Evolutionary conservation across 2,113 vertebrate species (phyloP).

Genomic region (Promerops cafer): DNA sequence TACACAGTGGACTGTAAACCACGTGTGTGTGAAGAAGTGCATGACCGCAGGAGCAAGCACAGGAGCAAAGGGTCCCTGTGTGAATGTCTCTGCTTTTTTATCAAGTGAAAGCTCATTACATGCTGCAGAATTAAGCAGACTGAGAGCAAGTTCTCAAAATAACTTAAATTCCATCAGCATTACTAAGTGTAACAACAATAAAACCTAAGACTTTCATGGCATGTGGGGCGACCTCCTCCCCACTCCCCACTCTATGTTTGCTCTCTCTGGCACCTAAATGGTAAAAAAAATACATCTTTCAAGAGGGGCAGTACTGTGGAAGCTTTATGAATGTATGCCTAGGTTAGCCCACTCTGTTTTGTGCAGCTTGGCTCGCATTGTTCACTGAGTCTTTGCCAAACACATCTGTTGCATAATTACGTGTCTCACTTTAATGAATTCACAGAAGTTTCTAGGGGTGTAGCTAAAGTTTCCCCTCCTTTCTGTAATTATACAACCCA

Average conservation of each 20-base stretch:
- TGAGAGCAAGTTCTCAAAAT: not conserved
- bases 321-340: not conserved
- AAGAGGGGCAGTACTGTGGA: not conserved
- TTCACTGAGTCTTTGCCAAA: slow-evolving; percentile 16
- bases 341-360: not conserved
- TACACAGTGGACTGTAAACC: not conserved
- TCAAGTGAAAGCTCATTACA: not conserved
- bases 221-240: not conserved
- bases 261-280: not conserved
- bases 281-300: not conserved
- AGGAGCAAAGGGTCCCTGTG: not conserved
- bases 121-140: not conserved
- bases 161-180: slow-evolving; percentile 9
- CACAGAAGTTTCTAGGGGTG: not conserved
- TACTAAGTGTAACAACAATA: not conserved
- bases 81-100: not conserved
- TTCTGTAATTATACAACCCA: not conserved
- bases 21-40: not conserved
- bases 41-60: not conserved
- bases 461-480: not conserved
- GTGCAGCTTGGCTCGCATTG: not conserved
- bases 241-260: not conserved
- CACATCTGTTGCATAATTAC: not conserved
- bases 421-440: slow-evolving; percentile 9
- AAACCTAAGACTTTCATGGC: not conserved